phyloP scores from a whole-genome alignment of 1,140 invertebrate species.

The Atta cephalotes region DNA sequence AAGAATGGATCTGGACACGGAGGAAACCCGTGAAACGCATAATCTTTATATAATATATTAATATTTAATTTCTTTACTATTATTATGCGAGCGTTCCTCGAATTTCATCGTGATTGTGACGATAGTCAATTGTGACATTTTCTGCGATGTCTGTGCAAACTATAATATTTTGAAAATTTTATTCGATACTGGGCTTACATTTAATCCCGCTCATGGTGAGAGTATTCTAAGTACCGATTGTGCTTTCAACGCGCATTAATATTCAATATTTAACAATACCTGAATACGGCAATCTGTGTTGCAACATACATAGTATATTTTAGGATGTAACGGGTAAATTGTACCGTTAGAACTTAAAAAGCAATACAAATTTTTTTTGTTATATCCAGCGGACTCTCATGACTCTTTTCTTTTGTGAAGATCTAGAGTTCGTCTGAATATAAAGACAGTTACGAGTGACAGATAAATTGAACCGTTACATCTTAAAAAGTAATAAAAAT shows the following conservation, averaged over 20 bases:
- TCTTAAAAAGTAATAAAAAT: too few species aligned
- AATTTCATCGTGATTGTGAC: neutral
- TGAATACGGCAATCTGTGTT: neutral
- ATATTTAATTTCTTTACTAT: neutral
- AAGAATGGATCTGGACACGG: too few species aligned
- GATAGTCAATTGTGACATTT: neutral
- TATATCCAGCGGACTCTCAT: too few species aligned
- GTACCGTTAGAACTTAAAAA: too few species aligned
- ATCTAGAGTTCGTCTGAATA: too few species aligned
- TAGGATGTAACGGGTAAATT: neutral
- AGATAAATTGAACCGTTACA: too few species aligned
- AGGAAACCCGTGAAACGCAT: too few species aligned
- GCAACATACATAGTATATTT: neutral
- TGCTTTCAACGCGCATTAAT: conserved; percentile 21
- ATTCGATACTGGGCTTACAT: neutral
- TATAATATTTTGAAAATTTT: conserved; percentile 22
- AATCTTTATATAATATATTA: too few species aligned
- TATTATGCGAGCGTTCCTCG: too few species aligned
- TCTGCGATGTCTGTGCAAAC: neutral
- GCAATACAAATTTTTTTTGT: too few species aligned
- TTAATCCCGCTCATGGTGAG: neutral
- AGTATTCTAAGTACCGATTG: conserved; percentile 17
- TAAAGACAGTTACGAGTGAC: too few species aligned
- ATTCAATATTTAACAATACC: neutral
- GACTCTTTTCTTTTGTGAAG: too few species aligned